phyloP scores from a whole-genome alignment of 2,888 invertebrate species.

The Automeris io region DNA sequence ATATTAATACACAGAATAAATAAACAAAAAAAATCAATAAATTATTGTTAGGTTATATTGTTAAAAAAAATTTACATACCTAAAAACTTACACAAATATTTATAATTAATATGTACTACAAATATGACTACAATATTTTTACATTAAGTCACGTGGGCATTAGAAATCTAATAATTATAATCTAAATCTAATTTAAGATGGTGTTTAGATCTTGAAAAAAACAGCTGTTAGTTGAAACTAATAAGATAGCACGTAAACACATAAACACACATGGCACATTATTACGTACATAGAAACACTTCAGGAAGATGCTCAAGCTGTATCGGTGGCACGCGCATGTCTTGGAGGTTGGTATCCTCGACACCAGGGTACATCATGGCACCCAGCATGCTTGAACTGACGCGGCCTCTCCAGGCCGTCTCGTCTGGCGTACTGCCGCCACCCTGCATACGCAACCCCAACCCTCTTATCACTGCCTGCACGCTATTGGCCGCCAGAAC shows the following conservation, averaged over 20 bases:
- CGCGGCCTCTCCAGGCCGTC: conserved; percentile 53
- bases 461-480: conserved; percentile 58
- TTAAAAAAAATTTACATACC: too few relatives aligned
- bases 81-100: too few relatives aligned
- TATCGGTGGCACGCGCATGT: conserved; percentile 84
- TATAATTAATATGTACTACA: too few relatives aligned
- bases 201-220: too few relatives aligned
- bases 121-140: too few relatives aligned
- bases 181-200: too few relatives aligned
- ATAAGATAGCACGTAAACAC: conserved; percentile 12
- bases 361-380: conserved; percentile 71
- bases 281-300: conserved; percentile 83
- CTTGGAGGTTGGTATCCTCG: conserved; percentile 59
- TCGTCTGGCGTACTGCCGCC: conserved; percentile 58
- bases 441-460: conserved; percentile 63
- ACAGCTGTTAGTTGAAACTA: background rate
- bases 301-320: conserved; percentile 84
- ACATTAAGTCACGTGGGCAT: too few relatives aligned
- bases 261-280: conserved; percentile 23
- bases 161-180: too few relatives aligned
- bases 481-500: conserved; percentile 51
- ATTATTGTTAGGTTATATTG: too few relatives aligned
- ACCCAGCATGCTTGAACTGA: conserved; percentile 57
- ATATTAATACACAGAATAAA: too few relatives aligned
- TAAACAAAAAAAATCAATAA: too few relatives aligned